phyloP scores from a whole-genome alignment of 2,113 vertebrate genomes.

The Chelonoidis abingdonii region DNA sequence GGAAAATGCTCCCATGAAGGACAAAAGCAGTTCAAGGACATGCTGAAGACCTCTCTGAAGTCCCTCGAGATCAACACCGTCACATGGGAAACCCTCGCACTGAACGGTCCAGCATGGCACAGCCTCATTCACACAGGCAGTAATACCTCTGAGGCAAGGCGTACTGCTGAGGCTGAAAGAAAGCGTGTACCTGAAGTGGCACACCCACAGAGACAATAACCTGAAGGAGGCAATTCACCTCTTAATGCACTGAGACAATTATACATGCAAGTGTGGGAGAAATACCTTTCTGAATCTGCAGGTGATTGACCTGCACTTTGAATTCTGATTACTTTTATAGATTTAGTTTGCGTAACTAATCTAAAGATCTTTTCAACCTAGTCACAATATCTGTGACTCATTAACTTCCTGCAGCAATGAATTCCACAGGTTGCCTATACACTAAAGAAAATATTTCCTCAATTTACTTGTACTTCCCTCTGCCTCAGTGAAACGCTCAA shows the following conservation, averaged over 20 bases:
- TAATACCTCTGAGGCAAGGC: too few relatives aligned
- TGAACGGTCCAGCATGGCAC: too few relatives aligned
- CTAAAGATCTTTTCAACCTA: not conserved
- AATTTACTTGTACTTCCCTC: not conserved
- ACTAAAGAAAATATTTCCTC: not conserved
- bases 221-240: not conserved
- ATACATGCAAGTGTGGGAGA: not conserved
- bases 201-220: too few relatives aligned
- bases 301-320: not conserved
- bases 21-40: too few relatives aligned
- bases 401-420: not conserved
- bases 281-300: slow-evolving; percentile 4
- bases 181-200: too few relatives aligned
- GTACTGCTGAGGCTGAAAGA: too few relatives aligned
- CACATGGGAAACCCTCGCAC: too few relatives aligned
- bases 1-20: too few relatives aligned
- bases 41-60: too few relatives aligned
- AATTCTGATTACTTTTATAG: not conserved
- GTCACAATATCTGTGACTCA: not conserved
- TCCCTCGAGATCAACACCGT: too few relatives aligned
- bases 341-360: not conserved
- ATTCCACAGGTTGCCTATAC: not conserved
- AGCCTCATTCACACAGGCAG: too few relatives aligned
- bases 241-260: not conserved
- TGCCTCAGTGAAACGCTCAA: not conserved